Base-by-base conservation (phyloP, 2,888 invertebrate genomes). In the Dastarcus helophoroides region DNA sequence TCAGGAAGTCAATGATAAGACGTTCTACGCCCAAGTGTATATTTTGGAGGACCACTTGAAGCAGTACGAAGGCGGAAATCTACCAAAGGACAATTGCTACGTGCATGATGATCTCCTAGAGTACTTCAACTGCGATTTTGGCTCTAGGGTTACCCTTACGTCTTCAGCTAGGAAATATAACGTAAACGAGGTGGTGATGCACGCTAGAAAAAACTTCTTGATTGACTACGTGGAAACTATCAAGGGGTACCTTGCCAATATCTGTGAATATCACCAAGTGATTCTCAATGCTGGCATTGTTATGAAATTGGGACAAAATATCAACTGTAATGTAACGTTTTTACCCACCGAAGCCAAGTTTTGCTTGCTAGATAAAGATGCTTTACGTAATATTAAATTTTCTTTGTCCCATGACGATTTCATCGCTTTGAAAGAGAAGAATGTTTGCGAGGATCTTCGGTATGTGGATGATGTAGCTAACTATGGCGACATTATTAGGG, bases 121-220 rank as follows among this genome's bases (percentile, higher is more conserved):
- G 9, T 66, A 69, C 38, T 60, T 76, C 25, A 64, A 64, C 40
- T 47, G 74, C 35, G 64, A 67, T 22, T 60, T 66, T 36, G 76
- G 78, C 6, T 60, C 63, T 26, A 73, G 69, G 58, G 59, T 75
- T 3, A 57, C 66, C 19, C 53, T 79, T 13, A 65, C 65, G 21
- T 50, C 63, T 26, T 10, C 27, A 4, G 8, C 54, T 56, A 29
- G 47, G 44, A n/a, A 47, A 62, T 2, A 56, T 58, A 12, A 63
- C 22, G 63, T 68, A 12, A 62, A 70, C 40, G 68, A 73, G 49
- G 57, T 78, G 16, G 48, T 50, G 41, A 45, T 60, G 29, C 38
- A 37, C 48, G 31, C 50, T 39, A 36, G 43, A 29, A 45, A 42
- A 26, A 44, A 56, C 29, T 39, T 43, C 38, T 47, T 59, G 10